phyloP scores from a whole-genome alignment of 2,888 invertebrate species.

The Eupithecia inturbata region DNA sequence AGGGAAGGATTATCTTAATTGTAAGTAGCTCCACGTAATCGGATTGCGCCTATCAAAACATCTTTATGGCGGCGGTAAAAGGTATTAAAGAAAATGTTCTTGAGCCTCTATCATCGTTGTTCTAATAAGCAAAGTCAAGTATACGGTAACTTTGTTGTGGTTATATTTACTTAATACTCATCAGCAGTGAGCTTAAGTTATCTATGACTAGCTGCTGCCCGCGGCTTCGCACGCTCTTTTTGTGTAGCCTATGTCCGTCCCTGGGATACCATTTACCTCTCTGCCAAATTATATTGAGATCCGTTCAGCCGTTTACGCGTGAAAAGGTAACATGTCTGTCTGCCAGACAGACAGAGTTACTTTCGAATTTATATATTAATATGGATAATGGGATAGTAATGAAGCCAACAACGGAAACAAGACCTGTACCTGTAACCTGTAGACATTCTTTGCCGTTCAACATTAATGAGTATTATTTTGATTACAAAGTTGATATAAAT shows the following conservation, averaged over 20 bases:
- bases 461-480: not conserved
- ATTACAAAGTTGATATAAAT: not conserved
- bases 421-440: not conserved
- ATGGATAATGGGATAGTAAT: not conserved
- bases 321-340: too few species aligned
- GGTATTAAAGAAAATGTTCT: slow-evolving; percentile 5
- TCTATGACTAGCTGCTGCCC: too few species aligned
- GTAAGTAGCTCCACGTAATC: slow-evolving; percentile 27
- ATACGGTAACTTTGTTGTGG: not conserved
- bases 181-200: not conserved
- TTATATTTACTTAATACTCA: not conserved
- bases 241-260: too few species aligned
- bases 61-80: slow-evolving; percentile 21
- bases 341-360: too few species aligned
- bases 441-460: not conserved
- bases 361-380: too few species aligned
- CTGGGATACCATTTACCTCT: too few species aligned
- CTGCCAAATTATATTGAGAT: too few species aligned
- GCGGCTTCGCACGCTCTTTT: too few species aligned
- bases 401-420: not conserved
- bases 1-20: slow-evolving; percentile 35
- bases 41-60: slow-evolving; percentile 25
- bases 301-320: too few species aligned
- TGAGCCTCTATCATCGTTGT: not conserved
- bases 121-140: not conserved